Percentiles rank a stretch among this genome's conserved stretches.
Conservation (phyloP, 2,888 invertebrate species). For the Mycalesis mineus region DNA sequence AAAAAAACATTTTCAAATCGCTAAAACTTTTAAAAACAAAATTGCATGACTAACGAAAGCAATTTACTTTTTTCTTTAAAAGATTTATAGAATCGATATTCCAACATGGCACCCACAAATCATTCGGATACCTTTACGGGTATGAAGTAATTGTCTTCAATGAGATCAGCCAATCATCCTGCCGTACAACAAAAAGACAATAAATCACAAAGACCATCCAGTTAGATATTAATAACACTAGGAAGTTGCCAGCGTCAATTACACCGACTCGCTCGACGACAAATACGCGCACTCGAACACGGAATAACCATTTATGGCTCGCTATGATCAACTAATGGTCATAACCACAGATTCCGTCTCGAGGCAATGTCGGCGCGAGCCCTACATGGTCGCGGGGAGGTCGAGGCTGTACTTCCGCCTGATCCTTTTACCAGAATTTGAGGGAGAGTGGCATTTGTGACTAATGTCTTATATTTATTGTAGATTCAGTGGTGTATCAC, state of each 20-base stretch:
- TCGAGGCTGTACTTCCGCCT: conserved; percentile 10
- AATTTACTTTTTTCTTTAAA: no score
- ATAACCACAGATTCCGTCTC: conserved; percentile 30
- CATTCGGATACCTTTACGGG: no score
- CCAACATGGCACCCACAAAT: no score
- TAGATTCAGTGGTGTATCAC: no score
- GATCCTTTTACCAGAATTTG: neutral
- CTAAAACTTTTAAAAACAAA: no score
- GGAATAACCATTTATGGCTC: conserved; percentile 27
- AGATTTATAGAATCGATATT: no score
- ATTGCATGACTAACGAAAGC: no score
- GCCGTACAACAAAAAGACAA: neutral
- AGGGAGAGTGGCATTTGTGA: neutral
- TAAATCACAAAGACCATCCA: conserved; percentile 1
- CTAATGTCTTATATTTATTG: no score
- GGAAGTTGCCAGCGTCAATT: conserved; percentile 26
- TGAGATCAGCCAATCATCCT: neutral
- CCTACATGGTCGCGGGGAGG: conserved; percentile 21
- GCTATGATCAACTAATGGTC: conserved; percentile 27
- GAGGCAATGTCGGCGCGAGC: conserved; percentile 27
- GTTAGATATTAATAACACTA: conserved; percentile 12
- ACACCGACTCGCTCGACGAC: conserved; percentile 18
- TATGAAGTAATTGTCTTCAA: neutral
- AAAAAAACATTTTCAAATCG: no score
- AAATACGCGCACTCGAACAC: conserved; percentile 24